Evolutionary conservation across 2,113 vertebrate genomes (phyloP).

Genomic region (Polypterus senegalus): DNA sequence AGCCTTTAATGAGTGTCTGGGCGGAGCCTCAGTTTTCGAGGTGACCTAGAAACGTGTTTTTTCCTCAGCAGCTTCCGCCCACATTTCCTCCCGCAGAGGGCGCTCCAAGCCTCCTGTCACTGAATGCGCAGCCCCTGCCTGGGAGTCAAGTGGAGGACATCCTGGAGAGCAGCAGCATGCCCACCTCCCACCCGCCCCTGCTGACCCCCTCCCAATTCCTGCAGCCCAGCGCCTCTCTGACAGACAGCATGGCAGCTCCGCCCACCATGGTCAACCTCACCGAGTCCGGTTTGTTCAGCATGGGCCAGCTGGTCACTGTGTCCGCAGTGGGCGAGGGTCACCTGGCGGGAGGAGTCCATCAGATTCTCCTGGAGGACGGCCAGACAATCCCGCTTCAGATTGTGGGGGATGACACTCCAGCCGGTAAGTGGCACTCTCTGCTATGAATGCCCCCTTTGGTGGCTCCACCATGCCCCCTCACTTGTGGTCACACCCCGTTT

Average conservation of each 20-base stretch:
- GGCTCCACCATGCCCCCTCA: too few relatives aligned
- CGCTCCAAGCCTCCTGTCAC: constrained; percentile 35
- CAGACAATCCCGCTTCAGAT: constrained; percentile 47
- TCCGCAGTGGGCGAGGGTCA: constrained; percentile 30
- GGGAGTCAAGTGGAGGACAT: constrained; percentile 23
- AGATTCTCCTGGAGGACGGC: constrained; percentile 49
- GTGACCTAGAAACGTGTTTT: too few relatives aligned
- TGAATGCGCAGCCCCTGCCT: constrained; percentile 33
- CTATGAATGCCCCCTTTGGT: too few relatives aligned
- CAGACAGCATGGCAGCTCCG: constrained; percentile 20
- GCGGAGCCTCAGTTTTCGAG: too few relatives aligned
- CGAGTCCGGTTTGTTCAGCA: constrained; percentile 32
- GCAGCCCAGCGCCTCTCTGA: constrained; percentile 26
- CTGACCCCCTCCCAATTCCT: constrained; percentile 35
- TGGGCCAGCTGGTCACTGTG: constrained; percentile 43
- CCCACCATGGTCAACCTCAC: constrained; percentile 24
- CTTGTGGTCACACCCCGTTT: too few relatives aligned
- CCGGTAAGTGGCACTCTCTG: constrained; percentile 39
- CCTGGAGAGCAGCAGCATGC: constrained; percentile 34
- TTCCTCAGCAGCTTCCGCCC: constrained; percentile 47
- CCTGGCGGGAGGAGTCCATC: constrained; percentile 35
- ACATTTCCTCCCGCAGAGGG: constrained; percentile 41
- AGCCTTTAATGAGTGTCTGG: too few relatives aligned
- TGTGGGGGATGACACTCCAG: constrained; percentile 34
- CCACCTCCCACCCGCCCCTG: constrained; percentile 32